phyloP scores from a whole-genome alignment of 2,888 invertebrate genomes.

The Polyommatus iphigenia region DNA sequence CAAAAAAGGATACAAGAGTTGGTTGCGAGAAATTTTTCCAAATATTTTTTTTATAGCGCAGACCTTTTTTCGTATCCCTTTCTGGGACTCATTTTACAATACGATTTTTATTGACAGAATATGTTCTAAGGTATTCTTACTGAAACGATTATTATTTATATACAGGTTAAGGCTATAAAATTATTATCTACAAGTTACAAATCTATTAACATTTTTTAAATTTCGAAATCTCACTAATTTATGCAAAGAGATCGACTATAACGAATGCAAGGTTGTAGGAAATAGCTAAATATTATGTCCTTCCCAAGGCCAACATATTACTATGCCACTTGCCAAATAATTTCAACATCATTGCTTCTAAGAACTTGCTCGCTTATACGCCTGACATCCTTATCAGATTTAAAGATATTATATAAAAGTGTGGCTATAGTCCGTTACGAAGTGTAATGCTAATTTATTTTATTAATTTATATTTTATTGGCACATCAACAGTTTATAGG shows the following conservation, averaged over 20 bases:
- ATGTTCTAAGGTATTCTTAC: not conserved
- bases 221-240: not conserved
- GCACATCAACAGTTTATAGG: too few relatives aligned
- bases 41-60: too few relatives aligned
- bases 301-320: not conserved
- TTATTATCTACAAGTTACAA: constrained; percentile 1
- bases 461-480: too few relatives aligned
- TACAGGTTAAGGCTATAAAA: not conserved
- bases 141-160: not conserved
- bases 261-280: constrained; percentile 18
- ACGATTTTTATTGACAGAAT: too few relatives aligned
- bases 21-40: too few relatives aligned
- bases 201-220: not conserved
- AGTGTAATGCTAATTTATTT: too few relatives aligned
- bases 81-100: too few relatives aligned
- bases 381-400: too few relatives aligned
- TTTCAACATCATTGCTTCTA: not conserved
- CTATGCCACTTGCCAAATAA: not conserved
- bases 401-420: too few relatives aligned
- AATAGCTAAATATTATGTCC: constrained; percentile 29
- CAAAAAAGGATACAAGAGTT: too few relatives aligned
- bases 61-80: too few relatives aligned
- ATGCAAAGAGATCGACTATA: not conserved
- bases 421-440: too few relatives aligned
- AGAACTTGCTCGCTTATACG: not conserved